Evolutionary conservation across 35 echinoderm and acorn worm species (phyloP), one percentile per base, ranked within the genome.

Genomic region (Ophiothrix spiculata): DNA sequence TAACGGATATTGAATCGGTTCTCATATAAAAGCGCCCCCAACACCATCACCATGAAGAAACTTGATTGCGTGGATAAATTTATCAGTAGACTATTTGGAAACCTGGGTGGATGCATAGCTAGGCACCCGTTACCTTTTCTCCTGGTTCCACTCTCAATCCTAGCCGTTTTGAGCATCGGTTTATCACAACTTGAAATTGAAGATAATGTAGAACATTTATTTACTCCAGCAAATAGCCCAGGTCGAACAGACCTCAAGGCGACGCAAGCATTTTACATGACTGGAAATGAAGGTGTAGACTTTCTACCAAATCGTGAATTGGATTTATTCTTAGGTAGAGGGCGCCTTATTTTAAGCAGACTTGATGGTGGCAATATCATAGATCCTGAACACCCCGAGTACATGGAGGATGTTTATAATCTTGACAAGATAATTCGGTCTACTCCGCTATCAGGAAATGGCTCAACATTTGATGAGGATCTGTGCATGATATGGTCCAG

Each of bases 301-400:
- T 99, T 94, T 38, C 79, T 94, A 16, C 92, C 96, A 10, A 91
- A 94, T 36, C 81, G 96, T 63, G 88, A 94, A 60, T 56, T 97
- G 33, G 84, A 92, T 36, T 35, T 87, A 13, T 97, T 97, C 46
- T 85, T 80, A 29, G 86, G 81, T 32, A 81, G 86, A 39, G 94
- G 94, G 14, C 60, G 86, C 28, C 17, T 97, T 6, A 97, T 97
- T 19, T 11, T 92, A 74, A 92, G 90, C 16, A 86, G 86, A 15
- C 35, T 78, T 39, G 91, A 93, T 74, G 86, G 85, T n/a, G 81
- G 81, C 11, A 74, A 56, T 0, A 29, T 64, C 32, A 17, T 86
- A n/a, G 54, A 64, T n/a, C 84, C 33, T 21, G 82, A 85, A 33
- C 82, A 49, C 36, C 82, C 28, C 13, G 84, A 86, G 35, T 36